phyloP scores from a whole-genome alignment of 1,140 invertebrate species.

The Apis cerana region DNA sequence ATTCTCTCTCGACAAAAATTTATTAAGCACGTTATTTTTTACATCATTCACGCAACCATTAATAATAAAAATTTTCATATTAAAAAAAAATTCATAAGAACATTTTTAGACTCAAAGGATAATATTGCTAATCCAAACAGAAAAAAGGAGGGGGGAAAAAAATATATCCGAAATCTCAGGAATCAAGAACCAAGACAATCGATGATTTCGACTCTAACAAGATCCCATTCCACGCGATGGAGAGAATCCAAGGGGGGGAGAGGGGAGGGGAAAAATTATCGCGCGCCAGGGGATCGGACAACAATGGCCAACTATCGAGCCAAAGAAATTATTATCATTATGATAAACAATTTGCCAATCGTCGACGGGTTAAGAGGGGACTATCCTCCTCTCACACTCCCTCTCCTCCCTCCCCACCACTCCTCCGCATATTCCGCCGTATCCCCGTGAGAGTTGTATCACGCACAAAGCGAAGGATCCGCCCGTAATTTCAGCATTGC shows the following conservation, averaged over 20 bases:
- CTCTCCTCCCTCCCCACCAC: background rate
- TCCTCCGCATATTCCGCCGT: too few relatives aligned
- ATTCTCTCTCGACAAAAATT: background rate
- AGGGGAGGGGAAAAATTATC: background rate
- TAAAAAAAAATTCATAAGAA: too few relatives aligned
- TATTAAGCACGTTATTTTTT: too few relatives aligned
- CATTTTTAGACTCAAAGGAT: too few relatives aligned
- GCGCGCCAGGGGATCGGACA: background rate
- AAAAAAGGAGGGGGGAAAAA: too few relatives aligned
- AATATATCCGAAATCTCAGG: too few relatives aligned
- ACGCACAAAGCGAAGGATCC: conserved; percentile 54
- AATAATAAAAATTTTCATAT: too few relatives aligned
- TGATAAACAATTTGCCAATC: conserved; percentile 42
- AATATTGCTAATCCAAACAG: too few relatives aligned
- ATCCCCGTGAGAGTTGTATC: conserved; percentile 41
- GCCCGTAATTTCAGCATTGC: conserved; percentile 66
- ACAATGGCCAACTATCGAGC: conserved; percentile 17
- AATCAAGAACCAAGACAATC: background rate
- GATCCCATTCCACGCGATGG: background rate
- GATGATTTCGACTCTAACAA: conserved; percentile 21
- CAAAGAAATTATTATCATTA: conserved; percentile 31
- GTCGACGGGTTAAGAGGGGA: background rate
- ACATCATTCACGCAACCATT: too few relatives aligned
- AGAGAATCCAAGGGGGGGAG: background rate
- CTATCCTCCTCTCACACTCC: background rate